These are phyloP conservation scores for Cabera pusaria DNA, from an alignment of 2,888 invertebrate genomes.

Conservation along the genomic window DNA sequence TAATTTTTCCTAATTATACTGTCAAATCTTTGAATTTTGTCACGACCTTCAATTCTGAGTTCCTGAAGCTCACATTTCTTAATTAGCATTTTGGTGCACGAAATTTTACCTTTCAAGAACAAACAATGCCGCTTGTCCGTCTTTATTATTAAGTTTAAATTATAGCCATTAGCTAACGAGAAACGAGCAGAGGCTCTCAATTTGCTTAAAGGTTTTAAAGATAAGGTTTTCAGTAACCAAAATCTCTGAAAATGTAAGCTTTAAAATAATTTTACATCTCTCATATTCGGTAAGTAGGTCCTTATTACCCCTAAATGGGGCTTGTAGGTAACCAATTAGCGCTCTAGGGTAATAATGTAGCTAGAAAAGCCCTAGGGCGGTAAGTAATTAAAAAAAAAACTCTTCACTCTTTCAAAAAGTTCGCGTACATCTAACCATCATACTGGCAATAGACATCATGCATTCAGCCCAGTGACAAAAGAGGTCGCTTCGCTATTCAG, in stretches of 20 bases:
- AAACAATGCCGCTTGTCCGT: constrained; percentile 74
- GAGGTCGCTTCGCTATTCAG: no score
- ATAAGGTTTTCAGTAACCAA: constrained; percentile 55
- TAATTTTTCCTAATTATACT: constrained; percentile 45
- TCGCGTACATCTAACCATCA: no score
- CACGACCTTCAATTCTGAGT: constrained; percentile 50
- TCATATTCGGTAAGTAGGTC: no score
- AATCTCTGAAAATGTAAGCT: constrained; percentile 46
- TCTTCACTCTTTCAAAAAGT: no score
- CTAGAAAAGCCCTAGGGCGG: no score
- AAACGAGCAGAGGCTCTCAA: constrained; percentile 61
- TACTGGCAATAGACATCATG: no score
- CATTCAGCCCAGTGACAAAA: no score
- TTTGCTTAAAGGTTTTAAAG: constrained; percentile 56
- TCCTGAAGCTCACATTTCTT: constrained; percentile 66
- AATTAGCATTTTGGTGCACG: constrained; percentile 68
- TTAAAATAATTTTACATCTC: constrained; percentile 29
- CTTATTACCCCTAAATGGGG: no score
- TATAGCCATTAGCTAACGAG: constrained; percentile 73
- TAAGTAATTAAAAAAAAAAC: no score
- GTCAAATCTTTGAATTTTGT: constrained; percentile 47
- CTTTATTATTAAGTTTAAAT: constrained; percentile 78
- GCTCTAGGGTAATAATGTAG: no score
- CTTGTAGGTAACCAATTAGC: no score
- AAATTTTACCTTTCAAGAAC: constrained; percentile 70